Base-by-base conservation (phyloP, 2,888 invertebrate genomes). In the Trichopria drosophilae region DNA sequence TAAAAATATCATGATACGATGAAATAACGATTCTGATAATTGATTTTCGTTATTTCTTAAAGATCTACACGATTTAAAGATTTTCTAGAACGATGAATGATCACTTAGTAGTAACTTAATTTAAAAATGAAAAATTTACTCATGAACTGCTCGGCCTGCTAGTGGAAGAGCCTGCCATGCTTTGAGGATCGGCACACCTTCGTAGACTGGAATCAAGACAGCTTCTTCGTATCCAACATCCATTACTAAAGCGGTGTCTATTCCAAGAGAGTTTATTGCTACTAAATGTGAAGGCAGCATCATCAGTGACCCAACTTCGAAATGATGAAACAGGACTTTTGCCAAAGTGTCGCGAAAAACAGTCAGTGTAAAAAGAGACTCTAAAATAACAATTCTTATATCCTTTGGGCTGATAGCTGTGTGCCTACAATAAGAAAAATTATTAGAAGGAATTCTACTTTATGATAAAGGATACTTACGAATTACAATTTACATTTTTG, bases 381-480 rank as follows among this genome's bases (percentile, higher is more conserved):
- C 98, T 15, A 97, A 87, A 22, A 98, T 81, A 4, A 98, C 88
- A 24, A 98, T 86, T 71, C 91, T 87, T 16, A 94, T 82, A 66
- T 94, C 96, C 76, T 96, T 95, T 0, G 97, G 95, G 70, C 91
- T 96, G 35, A 94, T 87, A 37, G 95, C 79, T 22, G 93, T 83
- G 72, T 93, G 86, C 64, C 94, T 94, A 69, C 12, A n/a, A n/a
- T 9, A 18, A 29, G 47, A 45, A 6, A 42, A 31, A 47, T 29
- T n/a, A n/a, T n/a, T n/a, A n/a, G n/a, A n/a, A n/a, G n/a, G n/a
- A n/a, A n/a, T n/a, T n/a, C n/a, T n/a, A n/a, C n/a, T n/a, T n/a
- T n/a, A n/a, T n/a, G n/a, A n/a, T n/a, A n/a, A n/a, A n/a, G n/a
- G n/a, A n/a, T n/a, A n/a, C n/a, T n/a, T n/a, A n/a, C n/a, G n/a